Evolutionary conservation across 2,888 invertebrate genomes (phyloP), one percentile per base, ranked within the genome.

Genomic region (Luffia ferchaultella): DNA sequence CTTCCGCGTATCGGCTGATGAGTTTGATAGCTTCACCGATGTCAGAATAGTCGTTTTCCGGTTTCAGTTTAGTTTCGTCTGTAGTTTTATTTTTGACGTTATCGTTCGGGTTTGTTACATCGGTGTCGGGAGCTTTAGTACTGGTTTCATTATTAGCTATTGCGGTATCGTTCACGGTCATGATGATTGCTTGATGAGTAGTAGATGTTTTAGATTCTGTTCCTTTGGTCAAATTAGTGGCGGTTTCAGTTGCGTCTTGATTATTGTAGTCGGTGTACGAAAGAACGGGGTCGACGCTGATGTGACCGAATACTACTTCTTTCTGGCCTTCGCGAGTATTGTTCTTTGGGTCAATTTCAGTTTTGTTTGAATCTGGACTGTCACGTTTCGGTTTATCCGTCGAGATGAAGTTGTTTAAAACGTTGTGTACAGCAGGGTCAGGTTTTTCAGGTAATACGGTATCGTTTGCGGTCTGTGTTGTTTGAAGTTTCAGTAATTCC

Each of bases 11-110:
- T 55, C 83, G 70, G 59, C 83, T 83, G 57, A 83, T 83, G 47
- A 83, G 60, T 64, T 82, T 83, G 50, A 83, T 82, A 54, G 83
- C 82, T 66, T 83, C 82, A 53, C 82, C 82, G 48, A 83, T 80
- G 55, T 83, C 78, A 16, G 78, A 74, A 54, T 80, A 83, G 59
- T 83, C 83, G 52, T 69, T 77, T 67, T 83, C 83, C 43, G 83
- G 83, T 55, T 71, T 80, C 20, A 83, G 65, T 65, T 83, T 82
- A 50, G 63, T 69, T 58, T 68, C 67, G 51, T 75, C 57, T 53
- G 64, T n/a, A 16, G 15, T 57, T 53, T 60, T 58, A 18, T 52
- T n/a, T 17, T 18, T 49, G 16, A 43, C 55, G 42, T 57, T 50
- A 16, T 45, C 55, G 41, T 58, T 55, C 52, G 55, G 57, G 50